phyloP scores from a whole-genome alignment of 2,888 invertebrate species.

The Chrysodeixis includens region DNA sequence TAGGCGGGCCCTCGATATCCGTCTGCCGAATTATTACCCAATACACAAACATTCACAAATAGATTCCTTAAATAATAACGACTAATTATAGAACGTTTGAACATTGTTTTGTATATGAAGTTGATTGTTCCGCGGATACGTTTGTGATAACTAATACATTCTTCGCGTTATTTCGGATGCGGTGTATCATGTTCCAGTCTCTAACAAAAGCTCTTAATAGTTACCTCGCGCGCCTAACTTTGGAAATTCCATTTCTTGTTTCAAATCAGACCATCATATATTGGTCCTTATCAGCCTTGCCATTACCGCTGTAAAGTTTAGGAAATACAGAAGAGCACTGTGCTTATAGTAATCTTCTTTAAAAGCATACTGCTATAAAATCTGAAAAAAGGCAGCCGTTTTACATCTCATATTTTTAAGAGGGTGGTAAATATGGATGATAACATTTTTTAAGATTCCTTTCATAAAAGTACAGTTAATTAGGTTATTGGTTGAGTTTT shows the following conservation, averaged over 20 bases:
- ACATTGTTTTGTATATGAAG: conserved; percentile 44
- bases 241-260: not conserved
- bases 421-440: not conserved
- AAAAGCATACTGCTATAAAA: not conserved
- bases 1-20: conserved; percentile 80
- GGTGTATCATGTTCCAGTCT: not conserved
- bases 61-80: conserved; percentile 72
- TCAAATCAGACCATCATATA: not conserved
- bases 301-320: not conserved
- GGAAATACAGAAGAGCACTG: too few species aligned
- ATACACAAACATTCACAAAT: conserved; percentile 70
- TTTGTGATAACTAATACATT: not conserved
- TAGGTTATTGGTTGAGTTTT: too few species aligned
- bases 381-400: not conserved
- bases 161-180: not conserved
- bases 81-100: conserved; percentile 53
- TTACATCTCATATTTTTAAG: not conserved
- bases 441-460: not conserved
- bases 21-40: conserved; percentile 76
- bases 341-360: not conserved
- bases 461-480: not conserved
- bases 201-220: not conserved
- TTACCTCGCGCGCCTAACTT: not conserved
- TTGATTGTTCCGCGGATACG: conserved; percentile 4
- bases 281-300: not conserved